These are phyloP conservation scores for Tricholaema leucomelas DNA, from an alignment of 2,113 vertebrate species.

Conservation along the genomic window DNA sequence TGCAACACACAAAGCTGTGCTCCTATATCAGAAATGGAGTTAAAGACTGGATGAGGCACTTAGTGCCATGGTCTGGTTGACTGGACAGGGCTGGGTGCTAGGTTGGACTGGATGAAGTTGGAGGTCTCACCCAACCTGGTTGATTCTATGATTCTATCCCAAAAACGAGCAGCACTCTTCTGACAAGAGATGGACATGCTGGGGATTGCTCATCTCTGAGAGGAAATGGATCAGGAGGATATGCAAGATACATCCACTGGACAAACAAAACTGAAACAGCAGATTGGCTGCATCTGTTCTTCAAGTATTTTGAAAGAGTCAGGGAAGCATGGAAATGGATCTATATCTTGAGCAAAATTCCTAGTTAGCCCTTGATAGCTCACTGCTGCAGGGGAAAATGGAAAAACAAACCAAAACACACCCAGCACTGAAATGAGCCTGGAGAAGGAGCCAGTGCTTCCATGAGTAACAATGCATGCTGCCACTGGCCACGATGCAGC, in stretches of 20 bases:
- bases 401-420: no score
- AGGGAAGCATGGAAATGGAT: neutral
- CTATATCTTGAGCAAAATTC: neutral
- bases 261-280: neutral
- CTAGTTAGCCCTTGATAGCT: neutral
- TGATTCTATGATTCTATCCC: no score
- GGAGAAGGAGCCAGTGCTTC: neutral
- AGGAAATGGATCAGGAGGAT: fast-evolving
- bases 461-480: neutral
- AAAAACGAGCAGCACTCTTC: neutral
- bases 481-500: neutral
- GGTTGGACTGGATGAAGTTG: no score
- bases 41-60: no score
- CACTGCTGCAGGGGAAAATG: neutral
- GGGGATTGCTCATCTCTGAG: neutral
- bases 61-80: no score
- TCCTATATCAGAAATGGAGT: neutral
- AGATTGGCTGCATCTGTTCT: neutral
- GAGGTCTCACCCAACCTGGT: no score
- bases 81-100: no score
- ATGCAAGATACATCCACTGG: neutral
- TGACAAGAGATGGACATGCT: fast-evolving
- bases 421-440: neutral
- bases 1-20: neutral
- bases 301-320: neutral